These are phyloP conservation scores for Itoplectis maculator DNA, from an alignment of 2,888 invertebrate species.

Conservation along the genomic window DNA sequence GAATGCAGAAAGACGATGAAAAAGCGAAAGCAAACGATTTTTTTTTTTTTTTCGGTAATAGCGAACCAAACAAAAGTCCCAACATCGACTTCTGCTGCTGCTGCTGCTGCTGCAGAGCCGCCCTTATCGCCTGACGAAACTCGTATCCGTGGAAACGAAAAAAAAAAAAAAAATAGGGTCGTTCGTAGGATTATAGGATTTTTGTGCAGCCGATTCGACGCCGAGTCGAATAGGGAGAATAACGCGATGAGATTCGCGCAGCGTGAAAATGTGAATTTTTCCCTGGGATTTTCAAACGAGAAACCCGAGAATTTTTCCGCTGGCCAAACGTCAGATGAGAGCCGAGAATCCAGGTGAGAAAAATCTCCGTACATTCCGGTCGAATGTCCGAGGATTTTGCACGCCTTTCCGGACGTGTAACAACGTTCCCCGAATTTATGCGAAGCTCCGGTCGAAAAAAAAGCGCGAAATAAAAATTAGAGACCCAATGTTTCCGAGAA, in stretches of 20 bases:
- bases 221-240: background rate
- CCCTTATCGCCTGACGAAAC: background rate
- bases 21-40: slow-evolving; percentile 12
- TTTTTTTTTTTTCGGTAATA: too few relatives aligned
- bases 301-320: too few relatives aligned
- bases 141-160: background rate
- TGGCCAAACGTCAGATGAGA: too few relatives aligned
- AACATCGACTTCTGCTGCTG: background rate
- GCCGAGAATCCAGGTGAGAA: too few relatives aligned
- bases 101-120: background rate
- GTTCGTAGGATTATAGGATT: slow-evolving; percentile 35
- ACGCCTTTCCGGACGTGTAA: too few relatives aligned
- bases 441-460: too few relatives aligned
- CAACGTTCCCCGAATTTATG: too few relatives aligned
- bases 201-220: slow-evolving; percentile 21
- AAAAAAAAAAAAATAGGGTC: background rate
- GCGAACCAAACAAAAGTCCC: slow-evolving; percentile 1
- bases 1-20: background rate
- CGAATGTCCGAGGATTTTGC: too few relatives aligned
- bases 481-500: too few relatives aligned
- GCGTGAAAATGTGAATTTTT: background rate
- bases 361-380: too few relatives aligned
- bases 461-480: too few relatives aligned
- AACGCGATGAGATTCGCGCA: background rate
- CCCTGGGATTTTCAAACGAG: too few relatives aligned